Conservation (phyloP, 2,797 vertebrate species). For the Pterois miles region DNA sequence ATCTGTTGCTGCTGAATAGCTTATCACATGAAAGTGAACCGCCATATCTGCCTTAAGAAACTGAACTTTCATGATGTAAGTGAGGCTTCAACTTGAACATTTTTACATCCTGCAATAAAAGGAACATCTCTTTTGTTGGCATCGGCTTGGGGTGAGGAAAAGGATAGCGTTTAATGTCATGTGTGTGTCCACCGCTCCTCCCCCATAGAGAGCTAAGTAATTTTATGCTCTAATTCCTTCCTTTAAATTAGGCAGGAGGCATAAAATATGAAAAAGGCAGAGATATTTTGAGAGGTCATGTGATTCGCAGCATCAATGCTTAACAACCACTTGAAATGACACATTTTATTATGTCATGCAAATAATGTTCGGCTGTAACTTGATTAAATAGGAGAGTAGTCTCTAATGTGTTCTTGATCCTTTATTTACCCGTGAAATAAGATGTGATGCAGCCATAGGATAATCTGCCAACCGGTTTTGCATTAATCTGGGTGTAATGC, state of each 20-base stretch:
- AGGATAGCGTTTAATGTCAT: slow-evolving; percentile 57
- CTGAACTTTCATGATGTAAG: slow-evolving; percentile 7
- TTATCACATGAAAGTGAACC: slow-evolving; percentile 14
- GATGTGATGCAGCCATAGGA: slow-evolving; percentile 65
- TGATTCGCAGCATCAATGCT: slow-evolving; percentile 76
- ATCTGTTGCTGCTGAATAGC: slow-evolving; percentile 20
- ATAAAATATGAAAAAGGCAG: slow-evolving; percentile 81
- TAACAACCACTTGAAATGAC: slow-evolving; percentile 72
- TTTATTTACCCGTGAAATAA: slow-evolving; percentile 76
- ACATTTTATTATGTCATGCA: slow-evolving; percentile 72
- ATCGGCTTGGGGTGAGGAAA: slow-evolving; percentile 40
- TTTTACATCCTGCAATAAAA: slow-evolving; percentile 28
- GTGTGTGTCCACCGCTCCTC: slow-evolving; percentile 64
- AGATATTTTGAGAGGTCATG: slow-evolving; percentile 77
- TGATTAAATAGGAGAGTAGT: slow-evolving; percentile 55
- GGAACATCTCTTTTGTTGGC: slow-evolving; percentile 54
- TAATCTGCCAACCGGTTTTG: slow-evolving; percentile 59
- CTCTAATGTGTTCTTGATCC: slow-evolving; percentile 63
- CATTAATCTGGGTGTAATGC: slow-evolving; percentile 57
- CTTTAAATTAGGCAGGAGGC: slow-evolving; percentile 82
- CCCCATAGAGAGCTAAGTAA: slow-evolving; percentile 64
- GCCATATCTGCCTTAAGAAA: background rate
- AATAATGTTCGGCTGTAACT: slow-evolving; percentile 62
- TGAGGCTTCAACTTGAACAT: slow-evolving; percentile 18
- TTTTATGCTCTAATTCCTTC: slow-evolving; percentile 83